Evolutionary conservation across 2,113 vertebrate genomes (phyloP), one percentile per base, ranked within the genome.

Genomic region (Chiloscyllium plagiosum): DNA sequence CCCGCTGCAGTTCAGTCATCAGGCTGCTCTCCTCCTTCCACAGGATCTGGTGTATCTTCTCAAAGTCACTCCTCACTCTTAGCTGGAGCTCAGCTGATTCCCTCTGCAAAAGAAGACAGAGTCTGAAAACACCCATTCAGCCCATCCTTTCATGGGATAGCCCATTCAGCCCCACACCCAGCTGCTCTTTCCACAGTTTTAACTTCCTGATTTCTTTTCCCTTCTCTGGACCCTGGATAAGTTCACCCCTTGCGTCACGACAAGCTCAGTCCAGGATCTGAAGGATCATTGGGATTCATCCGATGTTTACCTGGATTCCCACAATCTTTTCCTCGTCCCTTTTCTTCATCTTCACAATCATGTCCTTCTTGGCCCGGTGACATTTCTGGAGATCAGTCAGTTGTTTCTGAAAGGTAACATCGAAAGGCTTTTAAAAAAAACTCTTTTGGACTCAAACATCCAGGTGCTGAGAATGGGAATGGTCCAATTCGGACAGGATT

Each of bases 11-110:
- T 96, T 98, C 97, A 96, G 97, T 97, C 97, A 98, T 96, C 96
- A 98, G 95, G 33, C 96, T 96, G 56, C 96, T 96, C 97, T 99
- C 98, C 93, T 98, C 97, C 4, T 98, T 97, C 33, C 96, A 96
- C 96, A 99, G 97, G 96, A 98, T 97, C 96, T 97, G 97, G 97
- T 98, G 98, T 96, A 99, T 97, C 33, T 33, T 97, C 96, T 97
- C 96, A 97, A 98, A 98, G 95, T 98, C 98, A 0, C 96, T 96
- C 13, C 90, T 97, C 95, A 99, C 97, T 85, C 96, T 97, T 4
- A 94, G 96, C 96, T 97, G 97, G 96, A 99, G 96, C 83, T 98
- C 97, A 37, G 96, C 95, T 72, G 97, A 96, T 3, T 95, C 95
- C 56, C 96, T 97, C 97, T 97, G 96, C 95, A 86, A 83, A 37